Evolutionary conservation across 2,113 vertebrate genomes (phyloP).

Genomic region (Phyllostomus discolor): DNA sequence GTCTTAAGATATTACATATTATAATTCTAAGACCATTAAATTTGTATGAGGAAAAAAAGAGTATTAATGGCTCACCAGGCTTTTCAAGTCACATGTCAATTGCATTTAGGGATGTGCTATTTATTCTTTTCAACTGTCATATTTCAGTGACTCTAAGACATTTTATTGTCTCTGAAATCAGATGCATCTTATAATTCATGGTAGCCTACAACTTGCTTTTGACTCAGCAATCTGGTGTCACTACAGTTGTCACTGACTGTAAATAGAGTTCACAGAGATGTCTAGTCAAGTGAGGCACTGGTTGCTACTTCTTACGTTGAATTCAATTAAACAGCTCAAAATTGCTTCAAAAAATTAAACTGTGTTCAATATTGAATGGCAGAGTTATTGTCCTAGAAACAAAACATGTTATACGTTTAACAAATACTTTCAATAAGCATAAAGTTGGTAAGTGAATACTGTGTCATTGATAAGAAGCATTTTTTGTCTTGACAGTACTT

Average conservation of each 20-base stretch:
- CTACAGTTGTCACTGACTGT: not conserved
- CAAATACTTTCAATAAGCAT: not conserved
- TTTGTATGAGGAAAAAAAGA: not conserved
- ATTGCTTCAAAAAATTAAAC: not conserved
- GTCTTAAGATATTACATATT: not conserved
- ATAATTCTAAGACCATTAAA: not conserved
- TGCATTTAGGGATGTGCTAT: conserved; percentile 52
- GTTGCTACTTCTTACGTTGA: not conserved
- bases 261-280: not conserved
- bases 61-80: not conserved
- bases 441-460: not conserved
- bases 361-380: not conserved
- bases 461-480: not conserved
- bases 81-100: not conserved
- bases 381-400: not conserved
- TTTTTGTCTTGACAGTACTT: not conserved
- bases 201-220: not conserved
- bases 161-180: not conserved
- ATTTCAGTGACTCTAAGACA: conserved; percentile 65
- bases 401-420: not conserved
- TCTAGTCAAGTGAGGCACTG: not conserved
- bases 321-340: not conserved
- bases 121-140: conserved; percentile 58
- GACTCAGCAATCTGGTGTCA: not conserved
- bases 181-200: not conserved